Evolutionary conservation across 2,888 invertebrate species (phyloP).

Genomic region (Keiferia lycopersicella): DNA sequence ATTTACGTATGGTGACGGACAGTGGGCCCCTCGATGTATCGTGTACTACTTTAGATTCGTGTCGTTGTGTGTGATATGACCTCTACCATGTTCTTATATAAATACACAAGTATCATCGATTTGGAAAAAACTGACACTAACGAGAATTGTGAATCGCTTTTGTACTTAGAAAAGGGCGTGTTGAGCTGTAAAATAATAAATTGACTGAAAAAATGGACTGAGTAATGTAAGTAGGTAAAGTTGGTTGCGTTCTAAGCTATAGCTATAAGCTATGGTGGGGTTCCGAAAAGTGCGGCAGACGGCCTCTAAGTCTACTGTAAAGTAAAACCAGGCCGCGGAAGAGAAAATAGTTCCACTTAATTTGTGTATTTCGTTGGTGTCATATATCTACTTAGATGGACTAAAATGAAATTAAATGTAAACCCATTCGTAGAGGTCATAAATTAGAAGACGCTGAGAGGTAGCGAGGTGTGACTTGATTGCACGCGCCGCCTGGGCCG

Average conservation of each 20-base stretch:
- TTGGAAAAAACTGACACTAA: constrained; percentile 42
- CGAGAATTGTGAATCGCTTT: constrained; percentile 58
- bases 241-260: constrained; percentile 75
- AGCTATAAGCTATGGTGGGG: constrained; percentile 75
- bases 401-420: background rate
- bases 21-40: no score
- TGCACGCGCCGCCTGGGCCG: background rate
- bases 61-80: background rate
- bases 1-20: no score
- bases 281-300: constrained; percentile 73
- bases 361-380: background rate
- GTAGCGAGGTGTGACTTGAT: background rate
- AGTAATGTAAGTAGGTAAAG: constrained; percentile 76
- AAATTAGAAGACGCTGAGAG: background rate
- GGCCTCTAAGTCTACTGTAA: constrained; percentile 64
- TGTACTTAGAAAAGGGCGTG: constrained; percentile 74
- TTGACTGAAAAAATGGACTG: constrained; percentile 80
- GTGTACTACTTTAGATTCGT: no score
- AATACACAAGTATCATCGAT: background rate
- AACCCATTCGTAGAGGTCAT: background rate
- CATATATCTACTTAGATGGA: background rate
- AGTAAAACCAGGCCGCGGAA: constrained; percentile 49
- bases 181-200: constrained; percentile 76
- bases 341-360: constrained; percentile 37
- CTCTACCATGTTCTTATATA: background rate